A percentile compares a stretch with the other conserved stretches of the same genome.
Evolutionary conservation across 2,113 vertebrate species (phyloP).

Genomic region (Excalfactoria chinensis): DNA sequence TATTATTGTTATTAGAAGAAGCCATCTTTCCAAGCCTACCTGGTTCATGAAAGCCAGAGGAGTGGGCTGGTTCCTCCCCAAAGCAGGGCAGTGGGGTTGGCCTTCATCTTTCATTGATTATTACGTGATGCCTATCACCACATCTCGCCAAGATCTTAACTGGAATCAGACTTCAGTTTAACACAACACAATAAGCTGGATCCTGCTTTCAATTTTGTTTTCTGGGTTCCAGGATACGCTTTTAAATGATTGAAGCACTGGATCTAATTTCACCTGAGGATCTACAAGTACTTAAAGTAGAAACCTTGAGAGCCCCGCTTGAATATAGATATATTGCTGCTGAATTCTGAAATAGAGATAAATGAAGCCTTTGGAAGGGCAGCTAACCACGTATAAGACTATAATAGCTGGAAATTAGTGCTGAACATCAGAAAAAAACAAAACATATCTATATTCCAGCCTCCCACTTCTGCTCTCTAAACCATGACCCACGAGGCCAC

Average conservation of each 20-base stretch:
- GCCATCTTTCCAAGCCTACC: neutral
- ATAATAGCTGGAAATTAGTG: neutral
- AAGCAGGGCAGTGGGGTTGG: neutral
- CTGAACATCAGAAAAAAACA: neutral
- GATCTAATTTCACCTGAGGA: slow-evolving; percentile 53
- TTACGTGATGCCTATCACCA: neutral
- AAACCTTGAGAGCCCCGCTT: neutral
- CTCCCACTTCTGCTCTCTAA: neutral
- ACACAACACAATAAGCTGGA: slow-evolving; percentile 23
- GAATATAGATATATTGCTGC: neutral
- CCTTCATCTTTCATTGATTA: slow-evolving; percentile 39
- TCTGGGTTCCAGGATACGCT: slow-evolving; percentile 26
- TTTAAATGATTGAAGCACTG: slow-evolving; percentile 10
- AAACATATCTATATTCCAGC: neutral
- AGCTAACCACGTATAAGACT: neutral
- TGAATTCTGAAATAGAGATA: neutral
- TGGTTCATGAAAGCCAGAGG: neutral
- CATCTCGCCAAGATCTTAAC: slow-evolving; percentile 47
- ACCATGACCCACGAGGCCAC: neutral
- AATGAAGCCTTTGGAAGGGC: neutral
- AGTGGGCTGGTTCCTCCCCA: neutral
- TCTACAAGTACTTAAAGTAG: neutral
- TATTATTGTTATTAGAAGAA: neutral
- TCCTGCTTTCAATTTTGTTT: slow-evolving; percentile 63
- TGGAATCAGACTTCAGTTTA: slow-evolving; percentile 54